These are phyloP conservation scores for Gallinago stenura DNA, from an alignment of 2,797 vertebrate species.

Conservation along the genomic window DNA sequence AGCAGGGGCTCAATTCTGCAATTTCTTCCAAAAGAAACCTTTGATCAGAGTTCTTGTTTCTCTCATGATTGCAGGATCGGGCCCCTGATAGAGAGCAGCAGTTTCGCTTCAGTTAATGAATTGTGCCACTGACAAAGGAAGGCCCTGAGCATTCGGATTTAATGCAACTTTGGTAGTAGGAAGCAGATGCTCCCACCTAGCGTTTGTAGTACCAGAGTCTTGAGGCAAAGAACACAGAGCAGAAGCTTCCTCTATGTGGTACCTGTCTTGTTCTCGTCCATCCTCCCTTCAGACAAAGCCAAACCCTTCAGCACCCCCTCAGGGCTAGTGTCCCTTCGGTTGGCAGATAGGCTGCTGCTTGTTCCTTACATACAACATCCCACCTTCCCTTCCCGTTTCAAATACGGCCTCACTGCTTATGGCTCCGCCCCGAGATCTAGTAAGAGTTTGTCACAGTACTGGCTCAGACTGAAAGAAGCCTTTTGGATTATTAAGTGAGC, in stretches of 20 bases:
- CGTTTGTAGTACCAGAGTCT: not conserved
- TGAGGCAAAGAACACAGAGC: not conserved
- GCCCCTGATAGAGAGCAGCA: slow-evolving; percentile 29
- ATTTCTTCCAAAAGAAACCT: not conserved
- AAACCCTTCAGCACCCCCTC: not conserved
- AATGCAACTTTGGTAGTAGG: slow-evolving; percentile 38
- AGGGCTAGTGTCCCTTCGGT: not conserved
- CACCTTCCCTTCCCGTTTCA: not conserved
- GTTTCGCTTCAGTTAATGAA: not conserved
- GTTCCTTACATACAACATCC: not conserved
- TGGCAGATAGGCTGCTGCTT: not conserved
- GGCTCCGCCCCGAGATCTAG: not conserved
- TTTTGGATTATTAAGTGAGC: not conserved
- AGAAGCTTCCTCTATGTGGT: not conserved
- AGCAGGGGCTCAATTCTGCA: not conserved
- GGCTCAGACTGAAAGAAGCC: not conserved
- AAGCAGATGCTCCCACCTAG: not conserved
- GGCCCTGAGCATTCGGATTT: slow-evolving; percentile 44
- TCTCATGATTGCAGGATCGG: not conserved
- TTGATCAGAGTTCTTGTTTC: not conserved
- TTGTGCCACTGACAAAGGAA: slow-evolving; percentile 1
- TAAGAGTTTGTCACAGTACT: not conserved
- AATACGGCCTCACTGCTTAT: not conserved
- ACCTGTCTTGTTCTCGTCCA: not conserved
- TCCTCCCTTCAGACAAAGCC: not conserved